phyloP scores from a whole-genome alignment of 2,888 invertebrate genomes.

The Mythimna loreyi region DNA sequence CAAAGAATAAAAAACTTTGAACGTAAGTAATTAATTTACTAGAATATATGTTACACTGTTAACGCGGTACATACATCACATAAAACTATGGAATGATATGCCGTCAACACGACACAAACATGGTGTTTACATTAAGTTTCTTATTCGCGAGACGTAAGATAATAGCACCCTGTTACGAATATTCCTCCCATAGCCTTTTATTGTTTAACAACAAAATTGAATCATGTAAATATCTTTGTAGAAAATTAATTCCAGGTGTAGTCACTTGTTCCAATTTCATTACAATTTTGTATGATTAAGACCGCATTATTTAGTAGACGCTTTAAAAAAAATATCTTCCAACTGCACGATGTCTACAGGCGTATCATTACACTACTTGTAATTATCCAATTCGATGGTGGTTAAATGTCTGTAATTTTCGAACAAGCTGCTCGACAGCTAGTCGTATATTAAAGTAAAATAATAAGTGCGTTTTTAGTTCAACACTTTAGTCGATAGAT shows the following conservation, averaged over 20 bases:
- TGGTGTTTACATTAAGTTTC: conserved; percentile 49
- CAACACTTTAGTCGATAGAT: conserved; percentile 76
- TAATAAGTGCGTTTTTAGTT: conserved; percentile 76
- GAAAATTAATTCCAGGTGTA: conserved; percentile 64
- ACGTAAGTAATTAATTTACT: conserved; percentile 33
- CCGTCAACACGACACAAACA: conserved; percentile 51
- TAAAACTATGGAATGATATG: conserved; percentile 48
- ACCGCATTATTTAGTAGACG: conserved; percentile 70
- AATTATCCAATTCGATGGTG: conserved; percentile 85
- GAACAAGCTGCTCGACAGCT: conserved; percentile 74
- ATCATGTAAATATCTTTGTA: conserved; percentile 64
- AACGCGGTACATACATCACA: conserved; percentile 29
- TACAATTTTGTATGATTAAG: conserved; percentile 72
- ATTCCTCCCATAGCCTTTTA: conserved; percentile 32
- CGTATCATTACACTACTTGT: conserved; percentile 79
- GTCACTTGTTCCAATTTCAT: conserved; percentile 71
- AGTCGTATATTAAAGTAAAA: conserved; percentile 75
- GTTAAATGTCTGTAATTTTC: conserved; percentile 84
- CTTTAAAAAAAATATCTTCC: conserved; percentile 74
- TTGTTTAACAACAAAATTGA: conserved; percentile 55
- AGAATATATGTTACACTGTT: conserved; percentile 27
- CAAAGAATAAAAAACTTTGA: conserved; percentile 1
- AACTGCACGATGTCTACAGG: conserved; percentile 76
- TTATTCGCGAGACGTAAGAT: conserved; percentile 51
- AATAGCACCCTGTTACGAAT: conserved; percentile 49